phyloP scores from a whole-genome alignment of 2,797 vertebrate genomes.

The Hippoglossus hippoglossus region DNA sequence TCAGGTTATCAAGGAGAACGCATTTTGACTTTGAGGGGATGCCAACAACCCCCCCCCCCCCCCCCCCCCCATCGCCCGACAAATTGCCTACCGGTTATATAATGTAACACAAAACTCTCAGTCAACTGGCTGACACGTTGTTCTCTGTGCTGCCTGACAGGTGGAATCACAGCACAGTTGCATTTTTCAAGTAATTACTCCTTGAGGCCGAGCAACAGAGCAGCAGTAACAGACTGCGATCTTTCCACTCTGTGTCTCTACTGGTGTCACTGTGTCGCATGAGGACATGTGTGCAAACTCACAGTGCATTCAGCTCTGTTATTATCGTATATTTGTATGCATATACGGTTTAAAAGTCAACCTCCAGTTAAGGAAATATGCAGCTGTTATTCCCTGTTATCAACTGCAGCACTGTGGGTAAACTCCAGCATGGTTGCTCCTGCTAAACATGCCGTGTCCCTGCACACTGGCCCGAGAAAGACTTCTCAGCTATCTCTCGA shows the following conservation, averaged over 20 bases:
- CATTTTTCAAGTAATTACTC: slow-evolving; percentile 67
- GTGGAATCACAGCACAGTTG: slow-evolving; percentile 64
- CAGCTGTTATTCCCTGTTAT: neutral
- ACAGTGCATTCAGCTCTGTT: neutral
- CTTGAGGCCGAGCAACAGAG: slow-evolving; percentile 49
- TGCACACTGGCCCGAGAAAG: slow-evolving; percentile 54
- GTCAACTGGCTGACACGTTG: slow-evolving; percentile 53
- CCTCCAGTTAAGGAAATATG: neutral
- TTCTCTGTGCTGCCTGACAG: slow-evolving; percentile 58
- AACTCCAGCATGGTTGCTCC: slow-evolving; percentile 48
- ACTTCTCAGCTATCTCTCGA: slow-evolving; percentile 51
- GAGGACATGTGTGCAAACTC: neutral
- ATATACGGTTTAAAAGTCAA: neutral
- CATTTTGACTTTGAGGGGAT: no score
- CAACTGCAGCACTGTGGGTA: slow-evolving; percentile 44
- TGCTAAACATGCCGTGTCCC: slow-evolving; percentile 54
- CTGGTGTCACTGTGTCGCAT: neutral
- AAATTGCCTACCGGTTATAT: no score
- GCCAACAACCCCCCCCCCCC: no score
- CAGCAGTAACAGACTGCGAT: slow-evolving; percentile 14
- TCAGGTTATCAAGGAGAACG: no score
- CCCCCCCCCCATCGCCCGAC: no score
- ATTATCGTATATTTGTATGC: neutral
- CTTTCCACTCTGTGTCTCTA: slow-evolving; percentile 4
- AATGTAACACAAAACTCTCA: slow-evolving; percentile 48